Conservation (phyloP, 2,797 vertebrate species). For the Ciconia nigra region DNA sequence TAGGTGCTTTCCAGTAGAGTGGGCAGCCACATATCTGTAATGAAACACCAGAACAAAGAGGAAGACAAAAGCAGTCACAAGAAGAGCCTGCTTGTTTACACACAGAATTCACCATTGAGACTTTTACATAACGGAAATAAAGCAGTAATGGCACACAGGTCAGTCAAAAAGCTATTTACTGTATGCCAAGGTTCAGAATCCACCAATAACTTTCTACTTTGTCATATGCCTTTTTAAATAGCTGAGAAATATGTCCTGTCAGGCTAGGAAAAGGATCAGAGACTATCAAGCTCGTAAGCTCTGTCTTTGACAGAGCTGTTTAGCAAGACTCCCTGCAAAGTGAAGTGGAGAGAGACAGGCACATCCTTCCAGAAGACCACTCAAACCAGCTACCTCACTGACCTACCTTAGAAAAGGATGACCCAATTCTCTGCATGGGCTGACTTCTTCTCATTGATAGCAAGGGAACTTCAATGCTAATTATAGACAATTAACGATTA, state of each 20-base stretch:
- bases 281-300: not conserved
- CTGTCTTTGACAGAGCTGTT: not conserved
- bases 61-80: not conserved
- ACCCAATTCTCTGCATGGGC: not conserved
- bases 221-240: not conserved
- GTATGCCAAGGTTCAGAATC: not conserved
- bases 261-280: not conserved
- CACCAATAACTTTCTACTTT: not conserved
- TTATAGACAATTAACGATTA: not conserved
- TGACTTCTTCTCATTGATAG: not conserved
- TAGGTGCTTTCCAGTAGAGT: constrained; percentile 95
- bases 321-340: not conserved
- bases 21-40: constrained; percentile 90
- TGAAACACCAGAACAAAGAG: not conserved
- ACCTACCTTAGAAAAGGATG: not conserved
- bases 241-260: not conserved
- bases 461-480: not conserved
- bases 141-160: not conserved
- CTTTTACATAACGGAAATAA: not conserved
- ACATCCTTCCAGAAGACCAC: not conserved
- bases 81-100: not conserved
- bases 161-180: not conserved
- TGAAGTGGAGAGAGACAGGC: not conserved
- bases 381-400: not conserved
- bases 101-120: not conserved